Percentiles rank a stretch among this genome's conserved stretches.
phyloP scores from a whole-genome alignment of 1,140 invertebrate genomes.

The Platorchestia sp. region DNA sequence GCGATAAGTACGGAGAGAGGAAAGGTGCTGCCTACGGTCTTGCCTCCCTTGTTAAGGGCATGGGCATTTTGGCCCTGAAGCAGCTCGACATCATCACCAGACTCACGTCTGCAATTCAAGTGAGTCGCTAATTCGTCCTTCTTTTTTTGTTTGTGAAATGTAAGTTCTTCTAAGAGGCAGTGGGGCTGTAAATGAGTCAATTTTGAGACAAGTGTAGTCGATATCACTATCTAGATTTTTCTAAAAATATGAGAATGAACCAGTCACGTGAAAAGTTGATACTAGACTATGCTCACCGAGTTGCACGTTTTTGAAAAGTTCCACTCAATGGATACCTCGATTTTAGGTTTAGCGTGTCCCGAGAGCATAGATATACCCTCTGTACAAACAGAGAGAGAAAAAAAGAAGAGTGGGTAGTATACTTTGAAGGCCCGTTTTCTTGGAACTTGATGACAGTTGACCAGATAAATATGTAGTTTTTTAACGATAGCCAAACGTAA shows the following conservation, averaged over 20 bases:
- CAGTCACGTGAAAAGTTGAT: background rate
- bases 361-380: too few species aligned
- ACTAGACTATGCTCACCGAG: background rate
- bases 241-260: background rate
- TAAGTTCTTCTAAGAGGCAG: too few species aligned
- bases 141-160: too few species aligned
- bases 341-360: too few species aligned
- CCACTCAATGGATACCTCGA: too few species aligned
- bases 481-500: too few species aligned
- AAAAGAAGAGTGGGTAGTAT: too few species aligned
- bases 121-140: too few species aligned
- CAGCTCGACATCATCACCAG: slow-evolving; percentile 96
- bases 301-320: background rate
- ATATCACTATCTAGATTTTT: background rate
- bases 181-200: background rate
- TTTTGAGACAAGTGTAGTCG: background rate
- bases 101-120: slow-evolving; percentile 93
- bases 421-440: too few species aligned
- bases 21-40: slow-evolving; percentile 77
- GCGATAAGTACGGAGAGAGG: slow-evolving; percentile 96
- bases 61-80: slow-evolving; percentile 95
- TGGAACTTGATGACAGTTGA: too few species aligned
- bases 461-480: too few species aligned
- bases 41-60: slow-evolving; percentile 85
- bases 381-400: too few species aligned